Evolutionary conservation across 2,797 vertebrate genomes (phyloP).

Genomic region (Manis javanica): DNA sequence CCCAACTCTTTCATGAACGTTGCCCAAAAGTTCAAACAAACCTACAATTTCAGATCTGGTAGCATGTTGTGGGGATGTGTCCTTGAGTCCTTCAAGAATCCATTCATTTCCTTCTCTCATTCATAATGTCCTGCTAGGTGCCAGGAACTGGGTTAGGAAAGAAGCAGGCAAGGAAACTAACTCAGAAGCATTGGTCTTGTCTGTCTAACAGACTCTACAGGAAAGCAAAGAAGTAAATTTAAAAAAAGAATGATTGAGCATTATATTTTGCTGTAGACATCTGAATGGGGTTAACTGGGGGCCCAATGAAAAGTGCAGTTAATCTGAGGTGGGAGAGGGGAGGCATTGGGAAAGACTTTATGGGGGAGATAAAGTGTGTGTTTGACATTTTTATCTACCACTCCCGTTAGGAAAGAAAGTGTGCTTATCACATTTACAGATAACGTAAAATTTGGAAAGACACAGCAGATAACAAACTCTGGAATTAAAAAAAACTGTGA

Average conservation of each 20-base stretch:
- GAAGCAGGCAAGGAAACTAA: neutral
- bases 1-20: neutral
- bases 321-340: neutral
- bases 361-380: neutral
- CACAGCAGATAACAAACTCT: neutral
- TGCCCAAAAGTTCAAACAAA: neutral
- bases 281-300: neutral
- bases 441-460: neutral
- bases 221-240: neutral
- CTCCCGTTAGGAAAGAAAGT: neutral
- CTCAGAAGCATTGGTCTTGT: neutral
- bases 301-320: neutral
- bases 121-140: neutral
- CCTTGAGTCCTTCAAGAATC: neutral
- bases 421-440: neutral
- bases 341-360: neutral
- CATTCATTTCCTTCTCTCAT: neutral
- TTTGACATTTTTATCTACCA: neutral
- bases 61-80: neutral
- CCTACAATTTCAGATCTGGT: neutral
- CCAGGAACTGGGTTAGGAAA: neutral
- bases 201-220: neutral
- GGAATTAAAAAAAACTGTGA: neutral
- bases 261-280: neutral
- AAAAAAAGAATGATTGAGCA: neutral